Evolutionary conservation across 2,113 vertebrate genomes (phyloP), one percentile per base, ranked within the genome.

Genomic region (Sphaerodactylus townsendi): DNA sequence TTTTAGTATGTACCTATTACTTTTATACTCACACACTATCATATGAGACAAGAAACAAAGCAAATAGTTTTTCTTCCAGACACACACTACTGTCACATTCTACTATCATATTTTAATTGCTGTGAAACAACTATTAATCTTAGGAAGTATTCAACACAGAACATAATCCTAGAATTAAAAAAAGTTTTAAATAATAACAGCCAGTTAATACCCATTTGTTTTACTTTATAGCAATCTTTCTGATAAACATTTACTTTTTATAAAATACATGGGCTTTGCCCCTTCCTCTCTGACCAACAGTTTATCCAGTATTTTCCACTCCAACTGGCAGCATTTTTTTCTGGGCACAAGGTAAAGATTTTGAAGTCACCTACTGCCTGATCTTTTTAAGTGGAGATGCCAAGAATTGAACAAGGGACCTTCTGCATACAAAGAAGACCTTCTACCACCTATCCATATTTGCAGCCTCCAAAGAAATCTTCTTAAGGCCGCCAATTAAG

Each of bases 151-250:
- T 73, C 25, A 88, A 79, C 14, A 33, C 2, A 82, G 71, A 84
- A 76, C 30, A 83, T 5, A 28, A 5, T 4, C 13, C 21, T 2
- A 35, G 1, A 41, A 46, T 71, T 70, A 53, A 82, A 81, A 33
- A 56, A 23, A 72, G 70, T 75, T 88, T 81, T 56, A 62, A 85
- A 23, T 48, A 83, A 56, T 50, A 87, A 37, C 9, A 10, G 46
- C 82, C 17, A 10, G 30, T 19, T 72, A 33, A 35, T 9, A 75
- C 48, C 35, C 39, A 35, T 28, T 39, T 62, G 53, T 80, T 88
- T 35, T 64, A 48, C 11, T 10, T 19, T 82, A 35, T 44, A 72
- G 44, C 7, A 53, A 13, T 77, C 66, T 69, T 82, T 85, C 10
- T 25, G 74, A 86, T 35, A 71, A 75, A 68, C 25, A 75, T 65